Percentiles rank a stretch among this genome's conserved stretches.
These are phyloP conservation scores for Cheirogaleus major DNA, from an alignment of 2,797 vertebrate species.

Conservation along the genomic window DNA sequence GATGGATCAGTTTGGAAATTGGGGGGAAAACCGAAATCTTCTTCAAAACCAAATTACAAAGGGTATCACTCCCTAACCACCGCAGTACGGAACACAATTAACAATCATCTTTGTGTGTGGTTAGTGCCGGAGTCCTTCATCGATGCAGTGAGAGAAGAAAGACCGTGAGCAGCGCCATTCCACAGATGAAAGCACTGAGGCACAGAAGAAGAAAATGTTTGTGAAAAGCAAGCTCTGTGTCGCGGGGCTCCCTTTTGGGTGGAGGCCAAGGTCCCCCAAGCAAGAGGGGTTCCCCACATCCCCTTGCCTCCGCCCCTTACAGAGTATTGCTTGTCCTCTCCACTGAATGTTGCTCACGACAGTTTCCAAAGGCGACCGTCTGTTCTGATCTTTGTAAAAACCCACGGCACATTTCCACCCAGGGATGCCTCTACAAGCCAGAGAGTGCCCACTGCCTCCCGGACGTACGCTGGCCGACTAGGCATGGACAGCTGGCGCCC, in stretches of 20 bases:
- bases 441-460: neutral
- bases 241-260: neutral
- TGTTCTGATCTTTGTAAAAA: neutral
- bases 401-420: neutral
- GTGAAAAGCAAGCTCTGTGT: neutral
- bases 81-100: neutral
- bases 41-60: neutral
- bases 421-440: neutral
- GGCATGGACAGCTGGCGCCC: neutral
- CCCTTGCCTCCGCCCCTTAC: neutral
- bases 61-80: neutral
- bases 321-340: neutral
- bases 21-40: neutral
- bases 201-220: neutral
- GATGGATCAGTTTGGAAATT: neutral
- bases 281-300: neutral
- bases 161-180: neutral
- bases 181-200: neutral
- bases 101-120: neutral
- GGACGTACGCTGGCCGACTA: neutral
- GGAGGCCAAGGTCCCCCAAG: neutral
- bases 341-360: neutral
- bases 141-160: neutral
- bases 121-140: neutral
- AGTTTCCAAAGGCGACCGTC: neutral